Evolutionary conservation across 2,888 invertebrate species (phyloP), one percentile per base, ranked within the genome.

Genomic region (Parnassius apollo): DNA sequence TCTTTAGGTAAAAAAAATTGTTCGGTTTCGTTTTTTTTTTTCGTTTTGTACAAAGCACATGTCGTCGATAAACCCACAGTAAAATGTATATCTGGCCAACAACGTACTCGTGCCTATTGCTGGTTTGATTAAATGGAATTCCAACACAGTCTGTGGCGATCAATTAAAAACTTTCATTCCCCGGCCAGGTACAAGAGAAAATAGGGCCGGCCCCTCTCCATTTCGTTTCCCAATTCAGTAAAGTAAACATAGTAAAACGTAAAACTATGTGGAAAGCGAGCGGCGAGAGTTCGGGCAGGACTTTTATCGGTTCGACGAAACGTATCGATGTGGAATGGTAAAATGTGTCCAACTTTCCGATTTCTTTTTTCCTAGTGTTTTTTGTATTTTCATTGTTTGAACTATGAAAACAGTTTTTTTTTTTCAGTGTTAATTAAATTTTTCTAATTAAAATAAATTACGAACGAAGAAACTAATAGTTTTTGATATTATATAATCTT

Each of bases 231-330:
- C 61, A 61, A 61, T 61, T 51, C 51, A 42, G 57, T 54, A 76
- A 76, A 70, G 77, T 78, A 83, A 81, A 80, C 80, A 80, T 55
- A 68, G 70, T 72, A 68, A 35, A 35, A 35, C 35, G 18, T 18
- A 18, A 74, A 78, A 61, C 76, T 77, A 82, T 78, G 69, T 73
- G 72, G 74, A 69, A 75, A 74, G 78, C 74, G 78, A 72, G 66
- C 80, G 44, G 48, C 44, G 25, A 7, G 60, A 42, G 12, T 54
- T 12, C 44, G 55, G 22, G 11, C 49, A 54, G n/a, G 25, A 22
- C 44, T 54, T 55, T 55, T 45, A 61, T 56, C 54, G 45, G n/a
- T 62, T 62, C 46, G 22, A 42, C 25, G 57, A 62, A 62, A 62
- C 48, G 57, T 35, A 55, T 48, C 57, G 51, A 44, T 11, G 55